Percentiles rank a stretch among this genome's conserved stretches.
Evolutionary conservation across 2,113 vertebrate species (phyloP).

Genomic region (Rhabdomys dilectus): DNA sequence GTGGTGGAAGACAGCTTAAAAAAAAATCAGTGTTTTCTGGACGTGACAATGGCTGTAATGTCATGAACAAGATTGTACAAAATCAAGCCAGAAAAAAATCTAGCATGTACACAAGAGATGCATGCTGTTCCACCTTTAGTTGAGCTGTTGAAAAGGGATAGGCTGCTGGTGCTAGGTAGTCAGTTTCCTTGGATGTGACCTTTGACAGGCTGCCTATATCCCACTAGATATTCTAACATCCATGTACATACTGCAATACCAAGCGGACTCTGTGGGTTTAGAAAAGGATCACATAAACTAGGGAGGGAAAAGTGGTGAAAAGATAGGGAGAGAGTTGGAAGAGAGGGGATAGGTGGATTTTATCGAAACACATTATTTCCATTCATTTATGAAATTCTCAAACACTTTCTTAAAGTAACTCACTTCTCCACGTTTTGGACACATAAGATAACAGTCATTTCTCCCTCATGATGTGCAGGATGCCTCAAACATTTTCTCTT

Average conservation of each 20-base stretch:
- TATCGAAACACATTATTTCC: neutral
- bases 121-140: too few species aligned
- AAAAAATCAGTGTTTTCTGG: neutral
- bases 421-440: neutral
- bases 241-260: too few species aligned
- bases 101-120: too few species aligned
- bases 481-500: neutral
- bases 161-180: neutral
- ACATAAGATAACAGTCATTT: neutral
- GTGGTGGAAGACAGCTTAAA: neutral
- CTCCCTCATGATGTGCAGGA: slow-evolving; percentile 5
- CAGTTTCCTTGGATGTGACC: neutral
- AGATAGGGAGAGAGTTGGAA: neutral
- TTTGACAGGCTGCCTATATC: neutral
- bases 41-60: neutral
- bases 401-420: neutral
- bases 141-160: neutral
- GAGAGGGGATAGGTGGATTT: neutral
- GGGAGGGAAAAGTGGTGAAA: neutral
- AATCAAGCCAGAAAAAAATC: neutral
- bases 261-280: neutral
- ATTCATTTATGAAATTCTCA: neutral
- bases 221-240: neutral
- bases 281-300: neutral
- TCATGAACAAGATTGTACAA: neutral